These are phyloP conservation scores for Agelas oroides DNA, from an alignment of 37 sponge, comb jelly and placozoan species.

Conservation along the genomic window DNA sequence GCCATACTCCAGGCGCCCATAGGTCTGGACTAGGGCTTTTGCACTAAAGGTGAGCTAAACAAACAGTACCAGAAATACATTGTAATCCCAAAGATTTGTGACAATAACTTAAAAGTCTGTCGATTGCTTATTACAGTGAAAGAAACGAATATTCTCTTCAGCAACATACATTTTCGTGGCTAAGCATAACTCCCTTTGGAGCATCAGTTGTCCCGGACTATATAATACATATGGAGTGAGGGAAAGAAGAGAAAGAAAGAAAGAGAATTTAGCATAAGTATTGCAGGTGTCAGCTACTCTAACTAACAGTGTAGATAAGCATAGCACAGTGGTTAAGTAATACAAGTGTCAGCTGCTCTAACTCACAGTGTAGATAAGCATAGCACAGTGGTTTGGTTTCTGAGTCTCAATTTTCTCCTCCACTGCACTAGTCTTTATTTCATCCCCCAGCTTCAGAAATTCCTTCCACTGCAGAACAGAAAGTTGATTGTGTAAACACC, in stretches of 20 bases:
- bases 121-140: too few relatives aligned
- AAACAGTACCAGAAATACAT: too few relatives aligned
- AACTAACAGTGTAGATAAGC: too few relatives aligned
- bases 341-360: too few relatives aligned
- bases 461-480: slow-evolving; percentile 87
- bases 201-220: slow-evolving; percentile 92
- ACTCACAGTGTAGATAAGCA: slow-evolving; percentile 88
- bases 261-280: too few relatives aligned
- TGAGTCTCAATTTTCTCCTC: slow-evolving; percentile 57
- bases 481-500: background rate
- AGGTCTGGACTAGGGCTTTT: slow-evolving; percentile 13
- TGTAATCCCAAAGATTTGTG: background rate
- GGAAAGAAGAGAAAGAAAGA: too few relatives aligned
- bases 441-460: slow-evolving; percentile 81
- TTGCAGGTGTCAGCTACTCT: too few relatives aligned
- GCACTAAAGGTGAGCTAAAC: slow-evolving; percentile 53
- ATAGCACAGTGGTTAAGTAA: too few relatives aligned
- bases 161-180: slow-evolving; percentile 92
- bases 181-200: slow-evolving; percentile 92
- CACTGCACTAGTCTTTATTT: slow-evolving; percentile 51
- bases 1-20: background rate
- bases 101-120: background rate
- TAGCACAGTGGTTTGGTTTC: slow-evolving; percentile 81
- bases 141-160: background rate
- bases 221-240: too few relatives aligned